These are phyloP conservation scores for Aurelia sp. DNA, from an alignment of 30 jellyfish, hydroid and myxozoan genomes.

Conservation along the genomic window DNA sequence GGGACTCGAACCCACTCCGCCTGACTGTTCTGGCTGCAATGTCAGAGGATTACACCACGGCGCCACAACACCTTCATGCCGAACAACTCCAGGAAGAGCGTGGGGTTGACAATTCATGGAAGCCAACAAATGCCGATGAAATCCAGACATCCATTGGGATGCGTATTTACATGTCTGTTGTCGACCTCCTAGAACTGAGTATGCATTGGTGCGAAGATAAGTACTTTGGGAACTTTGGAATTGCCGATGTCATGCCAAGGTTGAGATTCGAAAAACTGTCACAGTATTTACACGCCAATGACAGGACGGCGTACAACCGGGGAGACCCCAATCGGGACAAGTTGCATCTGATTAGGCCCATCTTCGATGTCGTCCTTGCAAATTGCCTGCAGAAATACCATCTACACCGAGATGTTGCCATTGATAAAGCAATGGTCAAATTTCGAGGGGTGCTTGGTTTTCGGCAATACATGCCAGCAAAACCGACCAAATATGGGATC, in stretches of 20 bases:
- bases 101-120: background rate
- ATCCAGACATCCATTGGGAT: too few relatives aligned
- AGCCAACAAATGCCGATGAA: too few relatives aligned
- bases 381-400: constrained; percentile 3
- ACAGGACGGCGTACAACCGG: background rate
- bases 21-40: too few relatives aligned
- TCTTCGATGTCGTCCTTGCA: constrained; percentile 1
- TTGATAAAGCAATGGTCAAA: constrained; percentile 11
- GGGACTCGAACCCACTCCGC: too few relatives aligned
- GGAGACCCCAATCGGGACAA: constrained; percentile 18
- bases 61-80: too few relatives aligned
- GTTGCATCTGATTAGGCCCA: constrained; percentile 21
- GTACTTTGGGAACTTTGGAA: constrained; percentile 34
- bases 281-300: constrained; percentile 32
- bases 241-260: constrained; percentile 32
- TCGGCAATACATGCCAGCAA: too few relatives aligned
- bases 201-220: constrained; percentile 35
- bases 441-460: too few relatives aligned
- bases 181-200: constrained; percentile 4
- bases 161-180: constrained; percentile 8
- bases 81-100: too few relatives aligned
- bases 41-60: too few relatives aligned
- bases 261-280: background rate
- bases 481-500: too few relatives aligned
- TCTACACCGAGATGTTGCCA: constrained; percentile 29